Conservation (phyloP, 1,140 invertebrate species). For the Nasonia giraulti region DNA sequence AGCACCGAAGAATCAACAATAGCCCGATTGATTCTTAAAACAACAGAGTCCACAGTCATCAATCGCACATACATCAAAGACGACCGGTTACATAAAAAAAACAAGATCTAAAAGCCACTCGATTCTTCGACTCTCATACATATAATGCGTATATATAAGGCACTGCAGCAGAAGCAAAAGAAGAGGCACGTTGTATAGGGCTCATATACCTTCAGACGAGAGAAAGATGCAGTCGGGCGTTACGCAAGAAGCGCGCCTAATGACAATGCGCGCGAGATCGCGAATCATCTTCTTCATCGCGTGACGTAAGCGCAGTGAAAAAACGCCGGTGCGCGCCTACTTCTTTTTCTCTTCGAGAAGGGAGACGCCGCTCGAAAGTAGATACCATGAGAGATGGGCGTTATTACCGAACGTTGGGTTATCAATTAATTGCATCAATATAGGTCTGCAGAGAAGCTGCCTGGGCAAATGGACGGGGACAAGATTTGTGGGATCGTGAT, state of each 20-base stretch:
- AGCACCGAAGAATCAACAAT: neutral
- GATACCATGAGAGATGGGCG: neutral
- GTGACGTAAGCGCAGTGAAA: conserved; percentile 19
- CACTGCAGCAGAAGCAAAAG: neutral
- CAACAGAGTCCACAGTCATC: neutral
- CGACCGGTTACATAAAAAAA: neutral
- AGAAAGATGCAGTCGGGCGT: neutral
- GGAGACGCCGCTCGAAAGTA: neutral
- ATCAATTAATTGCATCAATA: conserved; percentile 46
- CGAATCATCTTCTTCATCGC: conserved; percentile 33
- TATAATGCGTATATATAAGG: neutral
- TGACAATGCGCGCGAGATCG: conserved; percentile 35
- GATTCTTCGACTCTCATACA: neutral
- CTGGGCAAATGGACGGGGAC: neutral
- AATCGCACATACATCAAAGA: neutral
- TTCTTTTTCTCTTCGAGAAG: neutral
- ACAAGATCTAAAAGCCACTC: neutral
- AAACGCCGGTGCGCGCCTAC: neutral
- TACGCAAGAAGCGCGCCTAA: conserved; percentile 33
- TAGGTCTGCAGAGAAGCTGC: neutral
- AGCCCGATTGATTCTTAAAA: neutral
- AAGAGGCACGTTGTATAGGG: neutral
- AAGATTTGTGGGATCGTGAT: neutral
- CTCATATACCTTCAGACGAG: neutral
- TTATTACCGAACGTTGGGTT: conserved; percentile 29